Evolutionary conservation across 23 tunicate species (phyloP).

Genomic region (Styela clava): DNA sequence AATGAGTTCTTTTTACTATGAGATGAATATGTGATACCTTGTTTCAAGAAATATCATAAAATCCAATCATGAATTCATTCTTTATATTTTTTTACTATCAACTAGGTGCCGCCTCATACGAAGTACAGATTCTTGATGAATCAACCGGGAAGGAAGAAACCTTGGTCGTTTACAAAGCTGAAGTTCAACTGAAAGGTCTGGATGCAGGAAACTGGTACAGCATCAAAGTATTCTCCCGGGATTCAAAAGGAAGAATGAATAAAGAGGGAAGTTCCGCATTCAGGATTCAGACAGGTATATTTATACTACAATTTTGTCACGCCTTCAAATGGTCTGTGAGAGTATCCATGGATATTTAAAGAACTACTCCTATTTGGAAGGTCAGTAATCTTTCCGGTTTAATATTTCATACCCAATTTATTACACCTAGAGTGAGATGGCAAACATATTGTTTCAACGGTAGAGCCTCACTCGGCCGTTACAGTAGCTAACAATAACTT

Average conservation of each 20-base stretch:
- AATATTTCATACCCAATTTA: too few relatives aligned
- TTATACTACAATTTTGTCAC: neutral
- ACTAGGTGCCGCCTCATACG: conserved; percentile 62
- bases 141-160: conserved; percentile 20
- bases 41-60: too few relatives aligned
- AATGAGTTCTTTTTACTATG: too few relatives aligned
- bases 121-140: conserved; percentile 17
- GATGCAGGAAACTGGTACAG: conserved; percentile 45
- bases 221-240: conserved; percentile 40
- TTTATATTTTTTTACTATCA: neutral
- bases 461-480: too few relatives aligned
- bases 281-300: conserved; percentile 63
- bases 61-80: too few relatives aligned
- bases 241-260: conserved; percentile 13
- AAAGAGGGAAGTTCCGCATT: conserved; percentile 35
- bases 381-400: too few relatives aligned
- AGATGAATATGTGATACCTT: too few relatives aligned
- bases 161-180: conserved; percentile 23
- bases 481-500: too few relatives aligned
- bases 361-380: too few relatives aligned
- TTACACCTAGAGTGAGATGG: too few relatives aligned
- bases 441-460: too few relatives aligned
- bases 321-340: neutral
- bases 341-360: too few relatives aligned
- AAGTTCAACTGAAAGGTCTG: neutral